Conservation (phyloP, 2,113 vertebrate species). For the Oryzias celebensis region DNA sequence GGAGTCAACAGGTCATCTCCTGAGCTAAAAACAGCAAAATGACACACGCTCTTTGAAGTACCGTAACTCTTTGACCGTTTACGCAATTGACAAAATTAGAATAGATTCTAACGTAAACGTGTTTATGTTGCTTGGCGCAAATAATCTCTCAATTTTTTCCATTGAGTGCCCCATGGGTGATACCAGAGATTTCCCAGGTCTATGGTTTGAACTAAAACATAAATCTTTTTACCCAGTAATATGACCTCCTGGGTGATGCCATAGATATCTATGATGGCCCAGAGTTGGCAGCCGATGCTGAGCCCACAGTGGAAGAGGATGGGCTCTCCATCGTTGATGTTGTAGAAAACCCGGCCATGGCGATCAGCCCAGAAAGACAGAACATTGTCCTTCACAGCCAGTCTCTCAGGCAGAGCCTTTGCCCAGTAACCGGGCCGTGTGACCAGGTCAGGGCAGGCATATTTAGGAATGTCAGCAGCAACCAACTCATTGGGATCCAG, state of each 20-base stretch:
- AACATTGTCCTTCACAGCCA: slow-evolving; percentile 90
- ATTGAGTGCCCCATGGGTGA: too few relatives aligned
- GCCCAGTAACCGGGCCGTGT: slow-evolving; percentile 96
- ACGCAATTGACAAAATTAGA: too few relatives aligned
- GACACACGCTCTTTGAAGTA: too few relatives aligned
- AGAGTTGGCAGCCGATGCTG: slow-evolving; percentile 91
- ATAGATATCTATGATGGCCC: slow-evolving; percentile 98
- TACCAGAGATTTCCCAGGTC: too few relatives aligned
- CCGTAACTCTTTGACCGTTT: too few relatives aligned
- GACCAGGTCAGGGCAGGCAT: slow-evolving; percentile 95
- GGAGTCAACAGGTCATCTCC: too few relatives aligned
- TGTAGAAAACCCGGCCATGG: slow-evolving; percentile 96
- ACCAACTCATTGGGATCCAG: slow-evolving; percentile 91
- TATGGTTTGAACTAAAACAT: too few relatives aligned
- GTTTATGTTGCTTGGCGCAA: too few relatives aligned
- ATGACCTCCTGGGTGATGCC: slow-evolving; percentile 98
- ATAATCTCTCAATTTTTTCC: too few relatives aligned
- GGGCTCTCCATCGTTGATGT: slow-evolving; percentile 92
- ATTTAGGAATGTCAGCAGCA: slow-evolving; percentile 92
- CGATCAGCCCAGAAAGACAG: slow-evolving; percentile 97
- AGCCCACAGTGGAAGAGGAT: slow-evolving; percentile 97
- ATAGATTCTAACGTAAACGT: too few relatives aligned
- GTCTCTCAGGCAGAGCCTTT: slow-evolving; percentile 94
- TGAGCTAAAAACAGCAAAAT: too few relatives aligned
- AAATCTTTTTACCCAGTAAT: slow-evolving; percentile 84